Evolutionary conservation across 1,140 invertebrate species (phyloP).

Genomic region (Leguminivora glycinivorella): DNA sequence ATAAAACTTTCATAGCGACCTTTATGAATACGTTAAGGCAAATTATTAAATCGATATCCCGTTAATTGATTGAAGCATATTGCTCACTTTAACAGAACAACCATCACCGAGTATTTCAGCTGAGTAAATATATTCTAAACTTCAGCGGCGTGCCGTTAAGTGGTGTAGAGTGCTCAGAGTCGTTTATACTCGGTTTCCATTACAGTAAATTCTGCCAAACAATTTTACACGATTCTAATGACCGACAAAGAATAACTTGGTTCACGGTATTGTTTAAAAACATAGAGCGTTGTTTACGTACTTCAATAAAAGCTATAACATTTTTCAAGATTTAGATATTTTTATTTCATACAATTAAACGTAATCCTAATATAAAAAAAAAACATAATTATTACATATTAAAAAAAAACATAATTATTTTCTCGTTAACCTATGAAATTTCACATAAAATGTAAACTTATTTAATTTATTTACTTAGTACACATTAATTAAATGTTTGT

Average conservation of each 20-base stretch:
- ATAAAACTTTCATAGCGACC: not conserved
- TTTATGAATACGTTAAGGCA: not conserved
- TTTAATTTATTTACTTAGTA: too few species aligned
- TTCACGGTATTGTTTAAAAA: not conserved
- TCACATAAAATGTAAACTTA: too few species aligned
- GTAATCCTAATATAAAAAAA: too few species aligned
- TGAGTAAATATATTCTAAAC: conserved; percentile 16
- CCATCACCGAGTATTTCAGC: conserved; percentile 16
- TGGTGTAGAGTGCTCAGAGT: conserved; percentile 18
- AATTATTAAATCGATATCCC: not conserved
- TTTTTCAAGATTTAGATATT: too few species aligned
- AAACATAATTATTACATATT: too few species aligned
- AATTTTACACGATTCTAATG: not conserved
- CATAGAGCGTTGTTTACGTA: not conserved
- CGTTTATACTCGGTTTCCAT: conserved; percentile 12
- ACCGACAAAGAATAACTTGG: not conserved
- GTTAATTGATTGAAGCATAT: conserved; percentile 1
- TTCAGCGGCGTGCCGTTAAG: conserved; percentile 11
- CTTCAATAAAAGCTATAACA: too few species aligned
- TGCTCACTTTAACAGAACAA: conserved; percentile 1
- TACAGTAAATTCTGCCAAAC: conserved; percentile 4
- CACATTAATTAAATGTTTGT: too few species aligned
- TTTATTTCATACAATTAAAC: too few species aligned
- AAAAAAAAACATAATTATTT: too few species aligned
- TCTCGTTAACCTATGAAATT: too few species aligned